Evolutionary conservation across 2,113 vertebrate genomes (phyloP), one percentile per base, ranked within the genome.

Genomic region (Nanorana parkeri): DNA sequence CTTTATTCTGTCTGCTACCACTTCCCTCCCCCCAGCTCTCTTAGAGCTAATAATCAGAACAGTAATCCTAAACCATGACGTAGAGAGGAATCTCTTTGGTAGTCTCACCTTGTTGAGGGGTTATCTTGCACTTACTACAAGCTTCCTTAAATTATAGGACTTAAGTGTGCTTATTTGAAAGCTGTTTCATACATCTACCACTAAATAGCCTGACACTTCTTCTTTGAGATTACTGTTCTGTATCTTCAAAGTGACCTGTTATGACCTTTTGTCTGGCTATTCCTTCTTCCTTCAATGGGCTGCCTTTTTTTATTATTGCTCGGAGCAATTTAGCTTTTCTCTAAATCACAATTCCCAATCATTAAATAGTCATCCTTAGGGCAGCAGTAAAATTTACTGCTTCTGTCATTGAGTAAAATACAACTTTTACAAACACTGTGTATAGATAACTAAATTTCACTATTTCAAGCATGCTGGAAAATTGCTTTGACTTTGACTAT

Each of bases 241-340:
- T 81, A 81, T 81, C 79, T 73, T 74, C 60, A 81, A 81, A 81
- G 69, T 73, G 79, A 74, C 79, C 79, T 81, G 8, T 24, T 56
- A 17, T 74, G 79, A 81, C 79, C 79, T 51, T 56, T 65, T 74
- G 68, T 74, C 79, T 81, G 68, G 41, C 29, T 74, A 17, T 66
- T 56, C 65, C 67, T 74, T 81, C 36, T 55, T 52, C 36, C 36
- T 72, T 65, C 20, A 52, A n/a, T 36, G 8, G 41, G n/a, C 60
- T 81, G 36, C 15, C 51, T 74, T 81, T 47, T 47, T 74, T 74
- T 81, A 81, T 74, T 81, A 29, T 81, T 63, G 47, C 79, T 55
- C 29, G 41, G 32, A 81, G 68, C 60, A 20, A 65, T 78, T 56
- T 56, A 78, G 5, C 19, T 55, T 36, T 16, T 51, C 47, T 64